Evolutionary conservation across 2,888 invertebrate genomes (phyloP), one percentile per base, ranked within the genome.

Genomic region (Acrocera orbiculus): DNA sequence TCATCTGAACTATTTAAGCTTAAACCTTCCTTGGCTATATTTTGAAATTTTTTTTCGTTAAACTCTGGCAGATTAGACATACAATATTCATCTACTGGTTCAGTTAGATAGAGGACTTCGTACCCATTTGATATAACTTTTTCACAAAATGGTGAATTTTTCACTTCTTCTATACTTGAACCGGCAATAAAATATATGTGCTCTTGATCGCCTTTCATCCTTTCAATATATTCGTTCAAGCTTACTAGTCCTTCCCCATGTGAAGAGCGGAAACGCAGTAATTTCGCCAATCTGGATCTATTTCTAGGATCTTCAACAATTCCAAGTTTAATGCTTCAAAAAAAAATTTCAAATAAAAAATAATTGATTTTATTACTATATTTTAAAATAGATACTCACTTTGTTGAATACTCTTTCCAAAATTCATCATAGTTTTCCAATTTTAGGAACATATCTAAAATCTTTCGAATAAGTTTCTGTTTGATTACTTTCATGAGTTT

Each of bases 381-480:
- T 34, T 19, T 22, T 14, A 9, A n/a, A n/a, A 27, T 9, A 27
- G 19, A n/a, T 5, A 61, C 73, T 65, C 47, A 76, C 73, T 95
- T 96, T 41, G 96, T 99, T 36, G 92, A 90, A 65, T 86, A 98
- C 64, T 99, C 96, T 61, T 92, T 92, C 96, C 96, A 98, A 75
- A 98, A 96, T 49, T 76, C 76, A 16, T 79, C 75, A 58, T 86
- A 95, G 31, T 86, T 80, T 33, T 81, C 70, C 40, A 99, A 73
- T 64, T 96, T 98, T 66, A 93, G 95, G 44, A 98, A 76, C 93
- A 96, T 93, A 58, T 96, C 96, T 34, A 96, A 64, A 6, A 86
- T 87, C 62, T 99, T 99, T 31, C 98, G 75, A 11, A 98, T 85
- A 39, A 99, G 67, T 57, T 98, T 99, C 70, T 98, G 98, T 68